Evolutionary conservation across 2,113 vertebrate species (phyloP), one percentile per base, ranked within the genome.

Genomic region (Mesitornis unicolor): DNA sequence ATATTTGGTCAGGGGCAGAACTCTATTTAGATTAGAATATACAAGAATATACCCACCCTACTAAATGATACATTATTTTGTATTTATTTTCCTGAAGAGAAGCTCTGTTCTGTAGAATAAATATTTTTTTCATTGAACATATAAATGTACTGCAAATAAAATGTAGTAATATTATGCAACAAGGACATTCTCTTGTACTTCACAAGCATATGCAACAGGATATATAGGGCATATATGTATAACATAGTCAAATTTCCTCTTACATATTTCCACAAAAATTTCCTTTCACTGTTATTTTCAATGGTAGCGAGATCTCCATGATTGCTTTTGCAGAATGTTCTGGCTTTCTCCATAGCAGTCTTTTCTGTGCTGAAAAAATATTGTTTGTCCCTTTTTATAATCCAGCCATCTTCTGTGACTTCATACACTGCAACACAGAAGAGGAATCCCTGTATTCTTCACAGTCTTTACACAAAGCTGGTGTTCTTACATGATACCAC

Each of bases 211-310:
- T 31, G 51, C 29, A 51, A 47, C 60, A 81, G 31, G 20, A 3
- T 63, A 17, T 63, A n/a, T 26, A 64, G 50, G 18, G 16, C 18
- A 16, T 35, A 21, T 40, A 9, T 18, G 7, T 43, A 13, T 50
- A 89, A 54, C 1, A 42, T n/a, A 86, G 90, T 22, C 67, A 89
- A 84, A 47, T 67, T 88, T 75, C 16, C 38, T 43, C 98, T 99
- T 98, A 98, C 99, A 28, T 97, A 97, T 98, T 97, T 99, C 99
- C 98, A 99, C 38, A 99, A 82, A 95, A 99, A 99, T 94, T 97
- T 99, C 95, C 99, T 99, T 97, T 99, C 98, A 28, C 70, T 98
- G 22, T 99, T 98, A 33, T 96, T 98, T 47, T 79, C 97, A 87
- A 99, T 97, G 35, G 98, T 97, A 26, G 63, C 98, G 73, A 99